Base-by-base conservation (phyloP, 1,140 invertebrate genomes). In the Calliphora vicina region DNA sequence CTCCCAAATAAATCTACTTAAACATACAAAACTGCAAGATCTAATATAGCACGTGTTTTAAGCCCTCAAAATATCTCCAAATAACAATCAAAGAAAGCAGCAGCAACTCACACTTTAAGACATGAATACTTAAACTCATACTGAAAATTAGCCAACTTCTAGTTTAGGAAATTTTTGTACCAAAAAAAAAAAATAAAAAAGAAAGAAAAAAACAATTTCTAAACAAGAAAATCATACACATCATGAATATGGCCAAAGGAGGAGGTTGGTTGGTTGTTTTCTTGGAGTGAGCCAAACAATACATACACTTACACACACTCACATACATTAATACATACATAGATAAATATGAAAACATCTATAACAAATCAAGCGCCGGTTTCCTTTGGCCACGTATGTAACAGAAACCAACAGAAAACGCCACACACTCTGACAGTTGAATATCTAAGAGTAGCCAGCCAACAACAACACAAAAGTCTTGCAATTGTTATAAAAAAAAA, bases 171-270 rank as follows among this genome's bases (percentile, higher is more conserved):
- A 57, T 17, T 57, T 17, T 17, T 57, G 15, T 15, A 67, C n/a
- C 23, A 23, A 20, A 25, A 67, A 67, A 67, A 67, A 67, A 23
- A 20, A 9, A 8, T 67, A 23, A 67, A 67, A 20, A 20, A 23
- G n/a, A 67, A 67, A 67, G n/a, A n/a, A n/a, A n/a, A n/a, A n/a
- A n/a, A n/a, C n/a, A n/a, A n/a, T n/a, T n/a, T n/a, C 23, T 67
- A 23, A 67, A 67, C 61, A 20, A 23, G n/a, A 67, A 67, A 67
- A 67, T 67, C 61, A 67, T 67, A 67, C n/a, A 67, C 61, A 67
- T 67, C 61, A 67, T 67, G 35, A 45, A 78, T 15, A 78, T 78
- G 74, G 74, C 74, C 74, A 78, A 78, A 78, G 74, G 74, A 78
- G 74, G 35, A 78, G 74, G 74, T 45, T 78, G 74, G 10, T 78